phyloP scores from a whole-genome alignment of 2,113 vertebrate genomes.

The Formicarius rufipectus region DNA sequence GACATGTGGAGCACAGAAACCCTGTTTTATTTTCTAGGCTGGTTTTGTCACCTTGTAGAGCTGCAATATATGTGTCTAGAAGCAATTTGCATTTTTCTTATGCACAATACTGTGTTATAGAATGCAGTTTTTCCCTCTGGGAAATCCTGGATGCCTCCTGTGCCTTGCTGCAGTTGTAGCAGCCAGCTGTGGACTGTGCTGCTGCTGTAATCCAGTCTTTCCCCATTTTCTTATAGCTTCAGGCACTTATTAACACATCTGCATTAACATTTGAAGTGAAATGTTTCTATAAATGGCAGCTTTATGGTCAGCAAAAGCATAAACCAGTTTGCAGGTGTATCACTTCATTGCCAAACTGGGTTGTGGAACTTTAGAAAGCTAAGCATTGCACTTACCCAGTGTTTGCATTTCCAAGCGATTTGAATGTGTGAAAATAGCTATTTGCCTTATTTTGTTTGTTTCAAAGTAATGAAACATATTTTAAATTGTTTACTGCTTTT shows the following conservation, averaged over 20 bases:
- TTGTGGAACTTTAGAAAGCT: neutral
- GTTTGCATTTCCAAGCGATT: neutral
- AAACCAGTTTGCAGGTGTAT: neutral
- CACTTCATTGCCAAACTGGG: neutral
- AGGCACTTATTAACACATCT: neutral
- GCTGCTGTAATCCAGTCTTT: neutral
- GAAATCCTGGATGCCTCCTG: neutral
- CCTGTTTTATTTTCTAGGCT: neutral
- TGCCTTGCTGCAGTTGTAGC: neutral
- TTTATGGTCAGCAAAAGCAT: neutral
- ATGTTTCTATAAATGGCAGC: neutral
- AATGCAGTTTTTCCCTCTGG: neutral
- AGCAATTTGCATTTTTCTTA: neutral
- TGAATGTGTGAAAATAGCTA: neutral
- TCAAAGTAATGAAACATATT: neutral
- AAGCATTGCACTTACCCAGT: neutral
- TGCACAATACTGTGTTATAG: neutral
- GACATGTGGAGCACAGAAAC: neutral
- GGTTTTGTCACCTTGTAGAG: neutral
- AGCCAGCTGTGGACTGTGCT: neutral
- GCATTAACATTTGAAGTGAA: neutral
- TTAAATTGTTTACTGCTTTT: neutral
- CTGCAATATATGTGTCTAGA: neutral
- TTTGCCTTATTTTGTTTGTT: neutral
- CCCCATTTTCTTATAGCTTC: neutral